These are phyloP conservation scores for Athetis lepigone DNA, from an alignment of 2,888 invertebrate species.

Conservation along the genomic window DNA sequence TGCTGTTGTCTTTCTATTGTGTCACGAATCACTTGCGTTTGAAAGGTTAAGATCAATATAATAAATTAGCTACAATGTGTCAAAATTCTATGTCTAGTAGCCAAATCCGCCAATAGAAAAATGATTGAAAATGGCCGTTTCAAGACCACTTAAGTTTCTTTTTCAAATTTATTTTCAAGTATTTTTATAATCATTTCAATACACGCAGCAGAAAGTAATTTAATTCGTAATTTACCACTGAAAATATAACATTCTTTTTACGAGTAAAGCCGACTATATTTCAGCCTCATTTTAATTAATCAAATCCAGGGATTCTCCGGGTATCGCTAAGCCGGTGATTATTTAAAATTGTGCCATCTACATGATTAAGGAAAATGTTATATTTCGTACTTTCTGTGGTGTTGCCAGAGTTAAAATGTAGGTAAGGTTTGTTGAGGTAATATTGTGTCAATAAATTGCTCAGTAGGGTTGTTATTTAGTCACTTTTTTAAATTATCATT, in stretches of 20 bases:
- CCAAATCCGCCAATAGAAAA: too few relatives aligned
- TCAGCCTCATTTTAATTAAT: slow-evolving; percentile 61
- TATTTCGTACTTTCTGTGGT: slow-evolving; percentile 11
- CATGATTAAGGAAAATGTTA: slow-evolving; percentile 38
- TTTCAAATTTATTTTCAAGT: background rate
- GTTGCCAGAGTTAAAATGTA: slow-evolving; percentile 22
- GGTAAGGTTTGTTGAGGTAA: slow-evolving; percentile 6
- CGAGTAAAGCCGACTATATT: slow-evolving; percentile 46
- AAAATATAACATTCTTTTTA: slow-evolving; percentile 15
- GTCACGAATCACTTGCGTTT: too few relatives aligned
- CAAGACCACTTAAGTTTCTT: background rate
- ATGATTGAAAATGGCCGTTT: too few relatives aligned
- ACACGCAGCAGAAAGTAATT: background rate
- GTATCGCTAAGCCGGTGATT: slow-evolving; percentile 48
- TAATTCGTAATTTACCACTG: background rate
- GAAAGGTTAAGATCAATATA: too few relatives aligned
- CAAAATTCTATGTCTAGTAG: too few relatives aligned
- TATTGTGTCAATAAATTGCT: slow-evolving; percentile 4
- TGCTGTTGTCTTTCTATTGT: too few relatives aligned
- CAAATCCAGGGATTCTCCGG: slow-evolving; percentile 47
- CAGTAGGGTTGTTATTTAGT: background rate
- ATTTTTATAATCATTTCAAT: background rate
- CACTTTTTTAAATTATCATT: background rate
- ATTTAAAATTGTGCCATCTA: slow-evolving; percentile 56
- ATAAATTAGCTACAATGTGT: too few relatives aligned